Evolutionary conservation across 1,140 invertebrate species (phyloP).

Genomic region (Caenorhabditis inopinata): DNA sequence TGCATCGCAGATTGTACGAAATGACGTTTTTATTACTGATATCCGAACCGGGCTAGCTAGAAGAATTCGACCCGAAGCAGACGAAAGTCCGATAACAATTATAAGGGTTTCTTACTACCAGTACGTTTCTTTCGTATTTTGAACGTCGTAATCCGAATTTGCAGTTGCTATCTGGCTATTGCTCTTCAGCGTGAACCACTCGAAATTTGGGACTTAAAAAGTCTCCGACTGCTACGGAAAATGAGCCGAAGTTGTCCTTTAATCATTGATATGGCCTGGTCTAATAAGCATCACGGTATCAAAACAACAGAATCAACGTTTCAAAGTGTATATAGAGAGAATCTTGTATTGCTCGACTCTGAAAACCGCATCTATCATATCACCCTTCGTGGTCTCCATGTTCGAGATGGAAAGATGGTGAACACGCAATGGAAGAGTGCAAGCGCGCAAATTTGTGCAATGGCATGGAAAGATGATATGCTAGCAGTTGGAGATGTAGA

Average conservation of each 20-base stretch:
- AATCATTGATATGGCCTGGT: conserved; percentile 65
- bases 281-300: conserved; percentile 58
- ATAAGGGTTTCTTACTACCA: conserved; percentile 63
- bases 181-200: conserved; percentile 62
- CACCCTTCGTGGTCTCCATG: conserved; percentile 64
- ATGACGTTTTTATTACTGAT: conserved; percentile 50
- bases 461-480: conserved; percentile 66
- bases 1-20: conserved; percentile 48
- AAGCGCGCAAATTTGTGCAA: conserved; percentile 54
- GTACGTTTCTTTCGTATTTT: conserved; percentile 39
- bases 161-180: conserved; percentile 62
- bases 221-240: conserved; percentile 56
- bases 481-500: conserved; percentile 63
- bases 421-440: conserved; percentile 65
- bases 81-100: conserved; percentile 59
- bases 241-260: conserved; percentile 63
- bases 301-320: conserved; percentile 53
- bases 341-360: conserved; percentile 64
- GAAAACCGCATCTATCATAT: conserved; percentile 65
- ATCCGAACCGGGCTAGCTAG: conserved; percentile 48
- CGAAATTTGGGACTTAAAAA: conserved; percentile 64
- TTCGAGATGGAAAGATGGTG: conserved; percentile 64
- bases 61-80: conserved; percentile 58
- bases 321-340: conserved; percentile 58
- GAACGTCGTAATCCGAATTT: conserved; percentile 16